Evolutionary conservation across 2,113 vertebrate genomes (phyloP).

Genomic region (Ciconia boyciana): DNA sequence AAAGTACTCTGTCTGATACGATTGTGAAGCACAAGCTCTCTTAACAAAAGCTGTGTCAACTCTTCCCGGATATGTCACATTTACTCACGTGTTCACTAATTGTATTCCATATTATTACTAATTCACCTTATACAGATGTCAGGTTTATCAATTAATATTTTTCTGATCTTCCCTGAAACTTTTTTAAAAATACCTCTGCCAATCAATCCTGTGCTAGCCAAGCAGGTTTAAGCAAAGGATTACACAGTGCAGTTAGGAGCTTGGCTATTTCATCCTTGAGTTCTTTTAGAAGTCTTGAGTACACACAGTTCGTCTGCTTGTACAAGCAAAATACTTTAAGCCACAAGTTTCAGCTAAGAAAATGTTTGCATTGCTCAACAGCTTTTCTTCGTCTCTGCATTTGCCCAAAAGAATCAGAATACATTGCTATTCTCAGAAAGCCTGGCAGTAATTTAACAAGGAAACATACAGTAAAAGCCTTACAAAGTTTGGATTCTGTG

Average conservation of each 20-base stretch:
- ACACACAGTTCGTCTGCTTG: not conserved
- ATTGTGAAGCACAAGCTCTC: not conserved
- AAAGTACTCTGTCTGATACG: not conserved
- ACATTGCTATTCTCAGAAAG: constrained; percentile 17
- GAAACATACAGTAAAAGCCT: not conserved
- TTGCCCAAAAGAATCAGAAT: constrained; percentile 2
- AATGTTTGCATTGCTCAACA: constrained; percentile 7
- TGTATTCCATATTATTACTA: not conserved
- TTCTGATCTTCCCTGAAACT: not conserved
- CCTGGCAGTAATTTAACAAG: constrained; percentile 33
- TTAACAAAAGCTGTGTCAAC: not conserved
- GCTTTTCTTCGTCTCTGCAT: not conserved
- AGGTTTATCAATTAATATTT: not conserved
- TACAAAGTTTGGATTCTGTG: constrained; percentile 34
- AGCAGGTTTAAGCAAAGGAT: not conserved
- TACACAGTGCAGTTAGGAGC: not conserved
- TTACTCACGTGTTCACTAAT: not conserved
- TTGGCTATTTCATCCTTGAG: not conserved
- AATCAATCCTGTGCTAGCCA: not conserved
- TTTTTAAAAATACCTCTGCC: not conserved
- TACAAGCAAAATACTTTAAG: not conserved
- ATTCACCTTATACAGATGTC: not conserved
- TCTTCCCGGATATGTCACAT: rapidly evolving
- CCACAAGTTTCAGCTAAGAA: constrained; percentile 22
- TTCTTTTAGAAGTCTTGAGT: not conserved